Evolutionary conservation across 2,113 vertebrate genomes (phyloP), one percentile per base, ranked within the genome.

Genomic region (Fregetta grallaria): DNA sequence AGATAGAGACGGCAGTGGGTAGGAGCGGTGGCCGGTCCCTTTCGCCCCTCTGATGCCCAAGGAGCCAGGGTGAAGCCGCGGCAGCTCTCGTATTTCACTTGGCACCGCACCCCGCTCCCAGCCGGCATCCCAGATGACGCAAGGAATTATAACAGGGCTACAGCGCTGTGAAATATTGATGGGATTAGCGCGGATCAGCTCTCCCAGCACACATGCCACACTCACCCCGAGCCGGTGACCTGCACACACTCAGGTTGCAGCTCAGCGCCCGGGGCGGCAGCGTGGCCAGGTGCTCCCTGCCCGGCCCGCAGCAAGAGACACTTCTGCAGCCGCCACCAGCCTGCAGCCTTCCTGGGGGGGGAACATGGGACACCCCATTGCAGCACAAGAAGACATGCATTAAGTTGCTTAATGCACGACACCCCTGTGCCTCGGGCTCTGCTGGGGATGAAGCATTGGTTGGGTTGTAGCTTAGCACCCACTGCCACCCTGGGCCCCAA

Each of bases 111-210:
- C 38, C 53, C 67, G 3, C 1, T 65, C 76, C 71, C 72, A 68
- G 88, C 49, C 7, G 0, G 88, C 96, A 83, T 79, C 91, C 91
- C 86, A 84, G 86, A 70, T 70, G 83, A 94, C 19, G 42, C 0
- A 13, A 73, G 88, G 68, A 91, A 80, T 85, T 83, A 53, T 86
- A 95, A 94, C 94, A 83, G 79, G 72, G 66, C 79, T 92, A 94
- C 13, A 26, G 50, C 27, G 2, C 79, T 38, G 59, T 96, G 86
- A 94, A 95, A 94, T 94, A 92, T 95, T 94, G 88, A 93, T 93
- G 94, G 95, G 94, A 94, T 96, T 97, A 95, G 90, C 2, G 1
- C 8, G 16, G 96, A 92, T 97, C 95, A 97, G 79, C 86, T 97
- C 91, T 97, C 83, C 65, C 70, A 25, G 88, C 27, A 1, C 79